Evolutionary conservation across 2,797 vertebrate genomes (phyloP).

Genomic region (Myiotriccus ornatus): DNA sequence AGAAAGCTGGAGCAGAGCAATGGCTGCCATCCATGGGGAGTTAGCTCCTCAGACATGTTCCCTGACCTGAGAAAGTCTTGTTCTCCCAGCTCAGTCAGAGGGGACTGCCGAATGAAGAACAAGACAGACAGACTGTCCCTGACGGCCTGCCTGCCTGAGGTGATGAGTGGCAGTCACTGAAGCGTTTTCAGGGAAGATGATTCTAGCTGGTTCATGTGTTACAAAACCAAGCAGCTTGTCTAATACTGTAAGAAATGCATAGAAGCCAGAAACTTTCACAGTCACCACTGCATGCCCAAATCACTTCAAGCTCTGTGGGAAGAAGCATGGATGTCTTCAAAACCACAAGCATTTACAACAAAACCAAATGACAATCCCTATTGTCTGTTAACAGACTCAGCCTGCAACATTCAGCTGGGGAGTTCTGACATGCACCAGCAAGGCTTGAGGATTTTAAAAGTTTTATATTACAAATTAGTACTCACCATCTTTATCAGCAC

Average conservation of each 20-base stretch:
- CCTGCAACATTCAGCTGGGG: background rate
- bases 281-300: background rate
- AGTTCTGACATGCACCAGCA: background rate
- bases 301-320: background rate
- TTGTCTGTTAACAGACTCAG: background rate
- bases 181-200: background rate
- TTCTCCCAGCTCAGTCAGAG: background rate
- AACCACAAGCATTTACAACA: background rate
- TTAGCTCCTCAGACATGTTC: background rate
- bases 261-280: background rate
- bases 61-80: background rate
- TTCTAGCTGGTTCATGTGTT: background rate
- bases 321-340: background rate
- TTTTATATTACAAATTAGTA: background rate
- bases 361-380: background rate
- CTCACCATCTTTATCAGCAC: background rate
- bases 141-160: background rate
- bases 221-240: background rate
- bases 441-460: background rate
- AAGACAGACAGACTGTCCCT: constrained; percentile 1
- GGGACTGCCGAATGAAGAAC: background rate
- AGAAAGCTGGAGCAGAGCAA: background rate
- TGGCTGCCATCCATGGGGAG: background rate
- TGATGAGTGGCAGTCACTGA: background rate
- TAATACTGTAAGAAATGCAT: background rate